Evolutionary conservation across 2,797 vertebrate genomes (phyloP).

Genomic region (Adelosebastes latens): DNA sequence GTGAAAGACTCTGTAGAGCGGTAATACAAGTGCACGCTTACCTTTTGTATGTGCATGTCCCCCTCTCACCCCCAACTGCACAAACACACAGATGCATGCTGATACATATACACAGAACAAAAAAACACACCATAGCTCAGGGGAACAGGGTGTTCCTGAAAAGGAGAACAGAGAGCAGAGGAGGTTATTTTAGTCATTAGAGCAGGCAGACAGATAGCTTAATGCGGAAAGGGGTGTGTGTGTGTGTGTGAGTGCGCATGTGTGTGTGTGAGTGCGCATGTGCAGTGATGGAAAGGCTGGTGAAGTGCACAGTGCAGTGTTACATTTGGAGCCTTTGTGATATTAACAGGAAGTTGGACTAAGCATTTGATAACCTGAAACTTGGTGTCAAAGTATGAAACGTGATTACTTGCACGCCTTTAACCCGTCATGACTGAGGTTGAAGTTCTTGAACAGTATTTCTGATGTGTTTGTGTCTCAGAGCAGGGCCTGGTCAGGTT

Average conservation of each 20-base stretch:
- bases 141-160: conserved; percentile 81
- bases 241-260: background rate
- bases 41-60: background rate
- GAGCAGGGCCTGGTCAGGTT: background rate
- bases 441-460: background rate
- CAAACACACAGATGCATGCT: background rate
- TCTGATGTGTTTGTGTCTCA: background rate
- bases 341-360: background rate
- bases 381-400: background rate
- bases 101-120: conserved; percentile 6
- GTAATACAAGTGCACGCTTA: background rate
- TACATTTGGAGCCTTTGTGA: background rate
- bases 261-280: background rate
- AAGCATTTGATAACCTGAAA: background rate
- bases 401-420: background rate
- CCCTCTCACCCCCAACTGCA: background rate
- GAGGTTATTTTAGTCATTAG: conserved; percentile 79
- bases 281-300: conserved; percentile 25
- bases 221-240: conserved; percentile 44
- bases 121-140: conserved; percentile 29
- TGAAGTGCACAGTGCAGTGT: conserved; percentile 4
- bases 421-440: background rate
- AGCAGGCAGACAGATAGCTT: conserved; percentile 64
- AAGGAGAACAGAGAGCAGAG: conserved; percentile 84
- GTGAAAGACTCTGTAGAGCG: background rate